A percentile compares a stretch with the other conserved stretches of the same genome.
Conservation (phyloP, 2,888 invertebrate genomes). For the Pachliopta kotzebuea region DNA sequence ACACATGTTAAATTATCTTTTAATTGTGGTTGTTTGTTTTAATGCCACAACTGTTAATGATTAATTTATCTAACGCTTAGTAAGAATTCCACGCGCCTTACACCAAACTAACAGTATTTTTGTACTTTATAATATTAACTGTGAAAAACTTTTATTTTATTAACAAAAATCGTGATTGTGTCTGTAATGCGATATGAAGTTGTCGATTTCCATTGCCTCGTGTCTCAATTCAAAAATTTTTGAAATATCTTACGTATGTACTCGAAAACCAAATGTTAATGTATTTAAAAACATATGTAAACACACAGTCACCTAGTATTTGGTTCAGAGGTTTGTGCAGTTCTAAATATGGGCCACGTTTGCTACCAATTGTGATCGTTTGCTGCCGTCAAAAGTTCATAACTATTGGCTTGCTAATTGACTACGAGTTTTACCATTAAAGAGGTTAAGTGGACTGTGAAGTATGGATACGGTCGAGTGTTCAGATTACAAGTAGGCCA, state of each 20-base stretch:
- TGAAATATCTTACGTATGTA: no score
- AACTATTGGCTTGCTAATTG: conserved; percentile 68
- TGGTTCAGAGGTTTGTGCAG: conserved; percentile 32
- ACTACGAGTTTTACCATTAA: conserved; percentile 64
- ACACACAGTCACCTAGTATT: neutral
- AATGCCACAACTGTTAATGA: neutral
- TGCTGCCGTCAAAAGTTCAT: conserved; percentile 61
- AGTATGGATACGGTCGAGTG: conserved; percentile 43
- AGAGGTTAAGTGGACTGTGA: conserved; percentile 63
- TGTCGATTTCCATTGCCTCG: no score
- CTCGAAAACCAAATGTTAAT: no score
- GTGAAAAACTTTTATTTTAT: neutral
- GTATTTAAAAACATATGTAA: neutral
- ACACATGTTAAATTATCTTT: conserved; percentile 1
- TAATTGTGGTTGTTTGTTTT: neutral
- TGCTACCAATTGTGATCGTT: conserved; percentile 60
- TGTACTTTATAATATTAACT: neutral
- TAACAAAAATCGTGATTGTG: neutral
- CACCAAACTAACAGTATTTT: neutral
- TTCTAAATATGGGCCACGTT: conserved; percentile 50
- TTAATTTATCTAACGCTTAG: neutral
- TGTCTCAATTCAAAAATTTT: no score
- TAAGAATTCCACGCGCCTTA: neutral
- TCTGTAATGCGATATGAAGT: no score
- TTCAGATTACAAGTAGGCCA: conserved; percentile 42